Evolutionary conservation across 2,797 vertebrate genomes (phyloP).

Genomic region (Scyliorhinus canicula): DNA sequence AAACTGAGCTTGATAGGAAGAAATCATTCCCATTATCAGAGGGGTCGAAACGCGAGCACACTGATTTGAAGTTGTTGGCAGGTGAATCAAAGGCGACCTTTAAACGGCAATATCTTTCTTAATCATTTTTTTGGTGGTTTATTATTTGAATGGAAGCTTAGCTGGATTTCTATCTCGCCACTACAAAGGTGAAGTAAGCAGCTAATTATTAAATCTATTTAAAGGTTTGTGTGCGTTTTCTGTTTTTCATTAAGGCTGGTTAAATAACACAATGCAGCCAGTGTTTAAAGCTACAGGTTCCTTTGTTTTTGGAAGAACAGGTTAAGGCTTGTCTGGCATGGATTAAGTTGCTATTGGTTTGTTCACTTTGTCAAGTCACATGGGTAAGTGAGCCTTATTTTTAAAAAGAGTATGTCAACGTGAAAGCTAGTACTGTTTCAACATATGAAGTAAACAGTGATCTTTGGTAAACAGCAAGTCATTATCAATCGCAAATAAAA

Average conservation of each 20-base stretch:
- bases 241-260: background rate
- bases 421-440: background rate
- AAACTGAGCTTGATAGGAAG: background rate
- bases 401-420: background rate
- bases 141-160: background rate
- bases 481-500: background rate
- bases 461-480: background rate
- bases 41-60: background rate
- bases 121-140: background rate
- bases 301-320: background rate
- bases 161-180: background rate
- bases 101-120: background rate
- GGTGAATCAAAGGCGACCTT: background rate
- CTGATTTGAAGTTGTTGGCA: background rate
- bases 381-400: background rate
- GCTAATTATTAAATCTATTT: background rate
- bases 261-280: background rate
- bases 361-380: background rate
- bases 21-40: background rate
- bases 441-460: background rate
- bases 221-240: background rate
- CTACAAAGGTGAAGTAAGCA: background rate
- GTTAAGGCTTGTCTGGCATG: background rate
- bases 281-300: background rate
- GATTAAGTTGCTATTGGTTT: constrained; percentile 2